Conservation (phyloP, 2,113 vertebrate genomes). For the Corydoras sp. region DNA sequence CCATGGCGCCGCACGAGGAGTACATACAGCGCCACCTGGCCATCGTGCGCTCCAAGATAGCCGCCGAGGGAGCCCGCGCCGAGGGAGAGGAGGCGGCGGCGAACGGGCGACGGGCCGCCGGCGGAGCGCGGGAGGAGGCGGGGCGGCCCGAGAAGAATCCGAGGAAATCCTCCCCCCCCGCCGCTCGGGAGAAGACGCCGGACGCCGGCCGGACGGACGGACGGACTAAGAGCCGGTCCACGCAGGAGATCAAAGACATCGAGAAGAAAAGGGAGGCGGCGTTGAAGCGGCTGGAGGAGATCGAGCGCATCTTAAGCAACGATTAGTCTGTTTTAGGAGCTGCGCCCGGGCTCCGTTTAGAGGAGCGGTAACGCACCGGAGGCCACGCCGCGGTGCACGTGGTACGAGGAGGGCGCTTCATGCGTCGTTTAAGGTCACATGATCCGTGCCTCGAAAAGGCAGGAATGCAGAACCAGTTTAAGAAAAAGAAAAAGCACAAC, state of each 20-base stretch:
- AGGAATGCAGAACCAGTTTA: background rate
- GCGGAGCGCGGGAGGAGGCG: conserved; percentile 29
- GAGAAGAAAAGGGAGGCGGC: conserved; percentile 93
- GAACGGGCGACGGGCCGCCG: conserved; percentile 46
- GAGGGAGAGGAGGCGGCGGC: conserved; percentile 42
- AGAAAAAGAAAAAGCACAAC: conserved; percentile 26
- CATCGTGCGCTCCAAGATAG: conserved; percentile 90
- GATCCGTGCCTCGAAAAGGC: background rate
- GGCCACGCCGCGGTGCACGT: background rate
- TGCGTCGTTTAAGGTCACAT: background rate
- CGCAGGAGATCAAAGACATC: conserved; percentile 90
- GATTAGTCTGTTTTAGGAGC: conserved; percentile 67
- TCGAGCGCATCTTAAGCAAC: conserved; percentile 93
- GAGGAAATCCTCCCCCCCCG: conserved; percentile 61
- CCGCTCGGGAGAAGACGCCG: conserved; percentile 58
- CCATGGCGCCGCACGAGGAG: conserved; percentile 88
- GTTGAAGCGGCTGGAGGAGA: conserved; percentile 95
- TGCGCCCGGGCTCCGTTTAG: conserved; percentile 52
- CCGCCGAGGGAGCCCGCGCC: conserved; percentile 59
- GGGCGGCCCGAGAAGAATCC: conserved; percentile 63
- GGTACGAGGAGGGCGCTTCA: too few relatives aligned
- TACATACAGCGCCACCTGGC: conserved; percentile 88
- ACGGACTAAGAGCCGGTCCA: conserved; percentile 77
- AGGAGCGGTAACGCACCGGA: conserved; percentile 40
- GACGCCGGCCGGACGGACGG: conserved; percentile 65